Percentiles rank a stretch among this genome's conserved stretches.
phyloP scores from a whole-genome alignment of 2,113 vertebrate species.

The Scomber japonicus region DNA sequence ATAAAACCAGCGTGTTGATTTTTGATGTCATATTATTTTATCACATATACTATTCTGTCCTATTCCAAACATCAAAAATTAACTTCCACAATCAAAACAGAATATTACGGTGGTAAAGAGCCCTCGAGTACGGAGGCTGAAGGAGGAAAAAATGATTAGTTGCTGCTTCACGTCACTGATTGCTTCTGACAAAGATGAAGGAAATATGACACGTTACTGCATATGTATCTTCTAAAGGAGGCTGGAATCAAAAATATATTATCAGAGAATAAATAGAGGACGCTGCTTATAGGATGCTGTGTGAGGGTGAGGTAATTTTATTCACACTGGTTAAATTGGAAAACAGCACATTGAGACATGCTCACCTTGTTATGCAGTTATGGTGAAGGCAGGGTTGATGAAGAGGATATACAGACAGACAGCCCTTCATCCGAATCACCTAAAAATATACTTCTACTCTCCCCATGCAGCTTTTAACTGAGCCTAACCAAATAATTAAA shows the following conservation, averaged over 20 bases:
- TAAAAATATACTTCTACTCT: too few relatives aligned
- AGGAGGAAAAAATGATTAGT: slow-evolving; percentile 7
- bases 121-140: not conserved
- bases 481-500: too few relatives aligned
- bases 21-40: too few relatives aligned
- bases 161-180: not conserved
- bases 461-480: too few relatives aligned
- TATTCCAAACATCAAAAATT: too few relatives aligned
- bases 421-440: too few relatives aligned
- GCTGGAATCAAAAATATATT: slow-evolving; percentile 25
- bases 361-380: slow-evolving; percentile 21
- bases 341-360: slow-evolving; percentile 13
- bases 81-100: too few relatives aligned
- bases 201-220: not conserved
- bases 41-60: too few relatives aligned
- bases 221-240: not conserved
- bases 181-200: not conserved
- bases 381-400: slow-evolving; percentile 12
- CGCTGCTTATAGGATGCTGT: slow-evolving; percentile 4
- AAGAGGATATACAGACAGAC: not conserved
- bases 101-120: too few relatives aligned
- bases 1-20: too few relatives aligned
- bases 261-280: slow-evolving; percentile 26
- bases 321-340: slow-evolving; percentile 29
- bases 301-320: slow-evolving; percentile 17